Base-by-base conservation (phyloP, 2,888 invertebrate genomes). In the Drosophila anomalata region DNA sequence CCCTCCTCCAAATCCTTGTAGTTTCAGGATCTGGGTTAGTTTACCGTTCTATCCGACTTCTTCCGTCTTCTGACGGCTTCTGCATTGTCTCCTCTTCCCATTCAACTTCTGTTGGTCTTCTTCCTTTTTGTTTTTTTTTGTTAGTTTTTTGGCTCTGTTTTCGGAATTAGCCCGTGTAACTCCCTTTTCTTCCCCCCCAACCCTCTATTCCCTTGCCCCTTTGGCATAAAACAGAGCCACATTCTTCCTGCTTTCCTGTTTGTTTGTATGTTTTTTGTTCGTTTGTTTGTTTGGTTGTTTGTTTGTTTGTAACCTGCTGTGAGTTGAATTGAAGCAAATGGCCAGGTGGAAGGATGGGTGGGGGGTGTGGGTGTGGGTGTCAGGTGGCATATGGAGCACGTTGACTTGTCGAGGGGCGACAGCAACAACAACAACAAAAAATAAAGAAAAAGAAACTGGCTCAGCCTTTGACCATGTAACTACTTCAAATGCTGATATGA, bases 401-500 rank as follows among this genome's bases (percentile, higher is more conserved):
- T 77, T 80, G 80, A 79, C 79, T 71, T 79, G 68, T 80, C 78
- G 20, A 12, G 8, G 11, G 5, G 17, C 17, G 17, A 17, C 17
- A 17, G 20, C 4, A 11, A 22, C 8, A 20, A 17, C 8, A 20
- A 17, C 20, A 42, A 41, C 3, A 20, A 9, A 22, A 6, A 6
- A 17, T 22, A 12, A 22, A 20, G 9, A 20, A 9, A 42, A 42
- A 42, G 71, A 72, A 81, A 75, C 68, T 77, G 72, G 83, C 77
- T 69, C 79, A 81, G 83, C 86, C 81, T 82, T 79, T 77, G 86
- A 70, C 79, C 86, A 85, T 82, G 81, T 69, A 86, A 73, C 78
- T 76, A 82, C 82, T 82, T 80, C 71, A 82, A 68, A 72, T 53
- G 56, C 82, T 86, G 81, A 82, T 83, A 79, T 56, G 57, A 73